A percentile compares a stretch with the other conserved stretches of the same genome.
Evolutionary conservation across 2,797 vertebrate genomes (phyloP).

Genomic region (Characodon lateralis): DNA sequence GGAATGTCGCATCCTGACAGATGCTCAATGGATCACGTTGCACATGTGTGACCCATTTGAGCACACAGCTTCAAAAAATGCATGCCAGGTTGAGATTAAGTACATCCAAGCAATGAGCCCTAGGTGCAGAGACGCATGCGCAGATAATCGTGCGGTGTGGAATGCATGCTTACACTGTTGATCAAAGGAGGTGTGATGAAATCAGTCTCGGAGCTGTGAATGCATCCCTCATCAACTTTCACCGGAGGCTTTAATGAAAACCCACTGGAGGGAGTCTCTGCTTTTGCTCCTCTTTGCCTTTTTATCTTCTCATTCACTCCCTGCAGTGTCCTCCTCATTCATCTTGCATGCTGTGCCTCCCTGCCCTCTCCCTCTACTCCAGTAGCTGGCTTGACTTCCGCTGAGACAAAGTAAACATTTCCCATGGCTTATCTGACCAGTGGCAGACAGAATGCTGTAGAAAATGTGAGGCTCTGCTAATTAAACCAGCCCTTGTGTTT

Average conservation of each 20-base stretch:
- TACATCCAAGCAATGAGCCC: slow-evolving; percentile 29
- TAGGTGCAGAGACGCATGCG: background rate
- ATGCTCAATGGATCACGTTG: slow-evolving; percentile 50
- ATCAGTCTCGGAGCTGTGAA: slow-evolving; percentile 69
- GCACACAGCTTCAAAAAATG: background rate
- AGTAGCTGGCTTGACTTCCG: slow-evolving; percentile 69
- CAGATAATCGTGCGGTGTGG: background rate
- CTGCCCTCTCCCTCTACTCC: slow-evolving; percentile 34
- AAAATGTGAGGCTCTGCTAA: slow-evolving; percentile 55
- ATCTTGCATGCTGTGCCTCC: slow-evolving; percentile 48
- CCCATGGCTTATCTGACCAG: slow-evolving; percentile 80
- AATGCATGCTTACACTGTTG: slow-evolving; percentile 49
- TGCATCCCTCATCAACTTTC: slow-evolving; percentile 76
- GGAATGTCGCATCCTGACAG: slow-evolving; percentile 52
- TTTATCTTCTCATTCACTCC: slow-evolving; percentile 64
- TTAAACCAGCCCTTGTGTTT: slow-evolving; percentile 55
- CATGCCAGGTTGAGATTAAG: slow-evolving; percentile 39
- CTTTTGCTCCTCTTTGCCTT: slow-evolving; percentile 52
- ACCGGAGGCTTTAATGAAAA: slow-evolving; percentile 78
- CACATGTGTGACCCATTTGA: slow-evolving; percentile 36
- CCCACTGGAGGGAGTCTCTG: slow-evolving; percentile 77
- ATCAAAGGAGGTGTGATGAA: slow-evolving; percentile 77
- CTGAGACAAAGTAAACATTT: slow-evolving; percentile 75
- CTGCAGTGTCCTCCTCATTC: slow-evolving; percentile 64
- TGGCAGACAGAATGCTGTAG: slow-evolving; percentile 55